Evolutionary conservation across 2,113 vertebrate genomes (phyloP), one percentile per base, ranked within the genome.

Genomic region (Epinephelus fuscoguttatus): DNA sequence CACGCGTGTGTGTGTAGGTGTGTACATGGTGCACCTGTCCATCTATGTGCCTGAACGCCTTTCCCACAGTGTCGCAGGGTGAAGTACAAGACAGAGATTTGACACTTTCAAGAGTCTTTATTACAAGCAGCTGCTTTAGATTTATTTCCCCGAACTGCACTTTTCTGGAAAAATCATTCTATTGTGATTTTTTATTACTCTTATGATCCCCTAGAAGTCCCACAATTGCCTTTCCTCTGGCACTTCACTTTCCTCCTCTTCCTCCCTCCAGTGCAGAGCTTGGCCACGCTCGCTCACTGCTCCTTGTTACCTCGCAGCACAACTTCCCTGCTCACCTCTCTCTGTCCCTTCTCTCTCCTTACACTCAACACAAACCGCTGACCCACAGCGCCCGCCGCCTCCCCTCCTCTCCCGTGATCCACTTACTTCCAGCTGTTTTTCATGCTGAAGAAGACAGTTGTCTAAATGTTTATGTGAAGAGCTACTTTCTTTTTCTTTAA

Each of bases 401-500:
- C 86, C 85, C 55, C 71, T 33, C 85, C 78, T 63, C 82, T 63
- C 82, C 88, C 90, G 37, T 79, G 90, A 94, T 92, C 89, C 91
- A 90, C 93, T 93, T 93, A 89, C 93, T 91, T 93, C 95, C 95
- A 95, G 94, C 95, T 96, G 95, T 89, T 96, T 88, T 93, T 95
- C 94, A 95, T 93, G 93, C 94, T 89, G 91, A 86, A 94, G 93
- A 95, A 93, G 92, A 93, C 94, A 92, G 93, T 95, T 95, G 94
- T 96, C 95, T 95, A 95, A 95, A 96, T 95, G 95, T 96, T 96
- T 96, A 96, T 71, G 84, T 45, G 89, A 90, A 90, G 79, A 91
- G 92, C 91, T 92, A 93, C 93, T 93, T 93, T 95, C 92, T 92
- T 92, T 94, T 93, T 90, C 91, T 92, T 89, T 82, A 90, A 90